Conservation (phyloP, 2,113 vertebrate genomes). For the Apteryx mantelli region DNA sequence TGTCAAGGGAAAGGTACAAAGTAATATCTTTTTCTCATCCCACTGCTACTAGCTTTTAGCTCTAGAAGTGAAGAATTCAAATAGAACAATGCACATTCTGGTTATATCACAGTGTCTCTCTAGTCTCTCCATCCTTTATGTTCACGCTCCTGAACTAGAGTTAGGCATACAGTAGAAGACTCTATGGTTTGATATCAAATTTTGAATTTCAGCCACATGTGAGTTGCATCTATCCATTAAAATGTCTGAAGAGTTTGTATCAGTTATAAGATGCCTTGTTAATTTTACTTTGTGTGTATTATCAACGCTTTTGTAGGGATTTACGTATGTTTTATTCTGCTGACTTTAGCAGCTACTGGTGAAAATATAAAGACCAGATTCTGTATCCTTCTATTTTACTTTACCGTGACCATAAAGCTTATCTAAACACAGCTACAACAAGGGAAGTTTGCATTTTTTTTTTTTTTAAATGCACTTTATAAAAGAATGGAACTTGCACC, state of each 20-base stretch:
- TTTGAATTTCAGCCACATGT: neutral
- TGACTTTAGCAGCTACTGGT: neutral
- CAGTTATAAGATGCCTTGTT: neutral
- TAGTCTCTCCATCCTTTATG: neutral
- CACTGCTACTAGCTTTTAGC: neutral
- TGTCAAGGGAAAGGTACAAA: neutral
- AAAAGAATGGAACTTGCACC: neutral
- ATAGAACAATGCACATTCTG: fast-evolving
- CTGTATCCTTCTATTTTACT: neutral
- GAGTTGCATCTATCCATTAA: neutral
- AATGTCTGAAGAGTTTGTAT: neutral
- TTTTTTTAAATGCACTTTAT: neutral
- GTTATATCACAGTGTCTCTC: neutral
- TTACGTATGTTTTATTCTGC: neutral
- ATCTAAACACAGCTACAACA: neutral
- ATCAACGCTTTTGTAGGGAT: neutral
- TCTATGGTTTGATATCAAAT: neutral
- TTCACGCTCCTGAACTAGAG: neutral
- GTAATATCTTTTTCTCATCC: neutral
- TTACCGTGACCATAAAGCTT: neutral
- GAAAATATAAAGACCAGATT: neutral
- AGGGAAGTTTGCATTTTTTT: neutral
- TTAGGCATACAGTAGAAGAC: neutral
- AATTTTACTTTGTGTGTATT: neutral
- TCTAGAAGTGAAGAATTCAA: neutral